These are phyloP conservation scores for Druon quercuslanigerum DNA, from an alignment of 1,140 invertebrate species.

Conservation along the genomic window DNA sequence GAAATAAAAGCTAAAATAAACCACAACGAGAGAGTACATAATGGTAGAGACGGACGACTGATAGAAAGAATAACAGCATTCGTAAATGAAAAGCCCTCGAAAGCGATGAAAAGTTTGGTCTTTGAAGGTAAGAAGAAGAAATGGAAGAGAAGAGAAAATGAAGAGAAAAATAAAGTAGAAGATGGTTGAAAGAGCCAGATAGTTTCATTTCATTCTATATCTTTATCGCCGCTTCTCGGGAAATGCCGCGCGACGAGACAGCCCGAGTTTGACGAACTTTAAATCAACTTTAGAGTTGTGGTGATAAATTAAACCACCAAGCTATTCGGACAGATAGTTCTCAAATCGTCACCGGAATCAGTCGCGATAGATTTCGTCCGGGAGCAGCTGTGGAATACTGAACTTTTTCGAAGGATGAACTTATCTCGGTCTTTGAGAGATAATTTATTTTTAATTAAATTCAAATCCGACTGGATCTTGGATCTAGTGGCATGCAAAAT, in stretches of 20 bases:
- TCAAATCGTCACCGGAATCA: conserved; percentile 24
- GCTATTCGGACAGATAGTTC: conserved; percentile 20
- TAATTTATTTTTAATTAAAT: conserved; percentile 28
- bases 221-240: conserved; percentile 4
- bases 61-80: conserved; percentile 21
- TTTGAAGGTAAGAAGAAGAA: not conserved
- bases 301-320: conserved; percentile 38
- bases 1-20: conserved; percentile 5
- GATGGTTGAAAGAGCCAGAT: conserved; percentile 1
- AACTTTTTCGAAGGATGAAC: not conserved
- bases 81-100: conserved; percentile 9
- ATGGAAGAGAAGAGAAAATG: conserved; percentile 13
- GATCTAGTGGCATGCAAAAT: conserved; percentile 5
- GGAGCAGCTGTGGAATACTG: conserved; percentile 10
- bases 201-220: not conserved
- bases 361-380: conserved; percentile 9
- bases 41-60: not conserved
- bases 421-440: not conserved
- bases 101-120: not conserved
- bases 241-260: conserved; percentile 30
- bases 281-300: conserved; percentile 44
- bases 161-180: conserved; percentile 29
- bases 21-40: conserved; percentile 1
- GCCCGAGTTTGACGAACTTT: conserved; percentile 45
- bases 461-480: conserved; percentile 10